These are phyloP conservation scores for Pan troglodytes DNA, from an alignment of 2,113 vertebrate genomes.

Conservation along the genomic window NHGRI_mPanTro3-v2.1_pri NC_072403.2:24925501-24926000, in stretches of 20 bases:
- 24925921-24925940: conserved; percentile 73
- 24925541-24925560: background rate
- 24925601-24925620: background rate
- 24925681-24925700: background rate
- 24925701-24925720: background rate
- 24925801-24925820: conserved; percentile 43
- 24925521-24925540: background rate
- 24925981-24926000: conserved; percentile 70
- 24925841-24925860: conserved; percentile 75
- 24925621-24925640: background rate
- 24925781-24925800: conserved; percentile 37
- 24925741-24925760: background rate
- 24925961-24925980: conserved; percentile 71
- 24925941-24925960: conserved; percentile 70
- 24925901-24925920: conserved; percentile 79
- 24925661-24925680: background rate
- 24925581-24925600: background rate
- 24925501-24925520: background rate
- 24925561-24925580: background rate
- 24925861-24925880: conserved; percentile 73
- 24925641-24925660: background rate
- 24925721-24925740: background rate
- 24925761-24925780: background rate
- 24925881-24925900: conserved; percentile 71
- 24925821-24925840: conserved; percentile 63